These are phyloP conservation scores for Arbacia lixula DNA, from an alignment of 53 echinoderm and acorn worm genomes.

Conservation along the genomic window DNA sequence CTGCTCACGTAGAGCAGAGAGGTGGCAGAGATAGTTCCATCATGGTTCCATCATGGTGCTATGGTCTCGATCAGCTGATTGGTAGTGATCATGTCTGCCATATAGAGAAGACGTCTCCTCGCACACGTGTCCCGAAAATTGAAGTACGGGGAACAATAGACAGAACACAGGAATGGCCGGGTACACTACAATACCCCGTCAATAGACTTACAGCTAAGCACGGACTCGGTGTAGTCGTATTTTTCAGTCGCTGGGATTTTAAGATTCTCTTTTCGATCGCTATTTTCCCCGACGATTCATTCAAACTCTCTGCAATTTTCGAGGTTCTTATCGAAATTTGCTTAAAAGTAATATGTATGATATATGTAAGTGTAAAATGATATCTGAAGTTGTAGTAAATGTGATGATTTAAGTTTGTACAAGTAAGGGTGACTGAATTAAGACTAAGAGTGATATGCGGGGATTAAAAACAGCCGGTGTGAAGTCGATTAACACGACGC, in stretches of 20 bases:
- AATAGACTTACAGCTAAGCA: constrained; percentile 29
- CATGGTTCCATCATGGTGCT: too few relatives aligned
- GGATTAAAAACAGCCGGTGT: constrained; percentile 46
- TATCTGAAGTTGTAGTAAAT: too few relatives aligned
- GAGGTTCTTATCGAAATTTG: too few relatives aligned
- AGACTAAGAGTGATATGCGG: background rate
- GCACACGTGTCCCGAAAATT: constrained; percentile 59
- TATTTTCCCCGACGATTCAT: too few relatives aligned
- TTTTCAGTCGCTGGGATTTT: background rate
- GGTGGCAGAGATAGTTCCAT: too few relatives aligned
- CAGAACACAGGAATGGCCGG: constrained; percentile 48
- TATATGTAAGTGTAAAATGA: too few relatives aligned
- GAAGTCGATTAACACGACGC: constrained; percentile 34
- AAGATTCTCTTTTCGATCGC: background rate
- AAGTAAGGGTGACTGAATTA: background rate
- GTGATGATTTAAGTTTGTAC: background rate
- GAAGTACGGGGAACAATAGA: constrained; percentile 51
- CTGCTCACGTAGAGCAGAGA: too few relatives aligned
- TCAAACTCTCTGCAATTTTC: too few relatives aligned
- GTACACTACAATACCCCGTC: constrained; percentile 37
- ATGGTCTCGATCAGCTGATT: background rate
- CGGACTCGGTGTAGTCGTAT: background rate
- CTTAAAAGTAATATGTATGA: too few relatives aligned
- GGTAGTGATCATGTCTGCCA: constrained; percentile 13
- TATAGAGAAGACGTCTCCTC: background rate